These are phyloP conservation scores for Buteo buteo DNA, from an alignment of 2,113 vertebrate genomes.

Conservation along the genomic window DNA sequence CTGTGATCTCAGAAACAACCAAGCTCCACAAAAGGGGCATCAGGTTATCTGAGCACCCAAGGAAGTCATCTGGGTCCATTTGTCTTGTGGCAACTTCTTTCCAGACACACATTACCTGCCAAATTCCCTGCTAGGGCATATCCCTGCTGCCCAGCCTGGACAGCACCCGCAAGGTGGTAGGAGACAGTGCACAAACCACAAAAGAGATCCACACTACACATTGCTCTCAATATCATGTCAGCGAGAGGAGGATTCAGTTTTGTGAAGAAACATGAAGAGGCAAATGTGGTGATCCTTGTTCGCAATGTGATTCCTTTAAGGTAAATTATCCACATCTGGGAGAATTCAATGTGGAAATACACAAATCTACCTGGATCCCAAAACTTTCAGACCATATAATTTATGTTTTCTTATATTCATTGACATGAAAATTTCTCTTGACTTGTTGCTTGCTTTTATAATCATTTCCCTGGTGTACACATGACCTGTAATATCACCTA, in stretches of 20 bases:
- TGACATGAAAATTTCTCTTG: background rate
- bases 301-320: background rate
- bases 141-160: background rate
- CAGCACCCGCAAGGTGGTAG: too few species aligned
- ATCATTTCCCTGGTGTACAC: background rate
- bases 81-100: background rate
- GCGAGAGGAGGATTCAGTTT: background rate
- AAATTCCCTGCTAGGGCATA: background rate
- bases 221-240: background rate
- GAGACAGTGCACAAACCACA: background rate
- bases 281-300: background rate
- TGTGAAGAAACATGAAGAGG: background rate
- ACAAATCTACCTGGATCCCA: background rate
- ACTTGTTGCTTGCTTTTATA: background rate
- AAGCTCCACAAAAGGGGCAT: background rate
- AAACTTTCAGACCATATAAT: background rate
- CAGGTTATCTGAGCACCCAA: background rate
- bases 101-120: background rate
- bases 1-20: background rate
- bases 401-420: background rate
- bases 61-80: background rate
- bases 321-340: background rate
- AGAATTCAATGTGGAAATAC: background rate
- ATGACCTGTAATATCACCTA: fast-evolving
- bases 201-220: background rate